Conservation (phyloP, 2,797 vertebrate genomes). For the Sparus aurata region DNA sequence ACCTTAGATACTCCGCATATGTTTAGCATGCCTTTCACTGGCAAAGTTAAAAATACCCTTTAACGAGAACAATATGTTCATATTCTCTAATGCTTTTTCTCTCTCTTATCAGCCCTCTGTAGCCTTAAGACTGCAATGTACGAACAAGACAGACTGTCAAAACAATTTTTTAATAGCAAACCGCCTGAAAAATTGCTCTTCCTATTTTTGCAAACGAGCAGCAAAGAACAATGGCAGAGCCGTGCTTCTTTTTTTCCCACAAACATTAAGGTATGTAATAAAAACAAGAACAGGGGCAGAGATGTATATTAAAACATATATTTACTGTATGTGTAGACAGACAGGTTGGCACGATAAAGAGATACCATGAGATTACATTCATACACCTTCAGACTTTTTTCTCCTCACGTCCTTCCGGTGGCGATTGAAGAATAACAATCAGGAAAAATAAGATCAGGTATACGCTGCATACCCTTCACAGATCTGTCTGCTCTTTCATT, state of each 20-base stretch:
- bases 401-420: not conserved
- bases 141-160: not conserved
- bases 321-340: not conserved
- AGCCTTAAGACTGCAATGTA: too few relatives aligned
- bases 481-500: not conserved
- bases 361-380: not conserved
- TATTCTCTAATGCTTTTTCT: too few relatives aligned
- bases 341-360: not conserved
- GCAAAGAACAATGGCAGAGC: slow-evolving; percentile 14
- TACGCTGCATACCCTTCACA: not conserved
- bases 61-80: too few relatives aligned
- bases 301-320: slow-evolving; percentile 1
- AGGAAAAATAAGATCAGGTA: not conserved
- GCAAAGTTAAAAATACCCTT: too few relatives aligned
- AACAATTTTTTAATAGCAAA: slow-evolving; percentile 22
- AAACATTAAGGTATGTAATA: not conserved
- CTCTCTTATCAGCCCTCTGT: too few relatives aligned
- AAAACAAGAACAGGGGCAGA: not conserved
- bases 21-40: too few relatives aligned
- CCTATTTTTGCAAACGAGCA: slow-evolving; percentile 2
- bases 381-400: not conserved
- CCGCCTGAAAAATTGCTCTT: slow-evolving; percentile 8
- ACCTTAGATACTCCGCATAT: too few relatives aligned
- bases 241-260: not conserved
- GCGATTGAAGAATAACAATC: not conserved